phyloP scores from a whole-genome alignment of 2,797 vertebrate species.

The Pelodytes ibericus region DNA sequence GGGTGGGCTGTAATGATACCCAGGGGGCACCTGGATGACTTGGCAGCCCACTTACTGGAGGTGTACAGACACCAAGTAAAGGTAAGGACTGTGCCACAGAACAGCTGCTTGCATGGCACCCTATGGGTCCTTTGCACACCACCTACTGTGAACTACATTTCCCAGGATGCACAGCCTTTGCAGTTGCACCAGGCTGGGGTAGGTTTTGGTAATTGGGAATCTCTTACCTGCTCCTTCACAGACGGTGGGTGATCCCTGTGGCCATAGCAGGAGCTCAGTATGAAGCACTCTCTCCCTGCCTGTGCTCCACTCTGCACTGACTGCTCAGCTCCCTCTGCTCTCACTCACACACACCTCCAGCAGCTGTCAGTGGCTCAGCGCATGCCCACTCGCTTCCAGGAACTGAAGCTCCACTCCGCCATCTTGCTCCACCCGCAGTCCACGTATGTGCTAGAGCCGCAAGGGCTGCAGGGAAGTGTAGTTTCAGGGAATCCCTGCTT shows the following conservation, averaged over 20 bases:
- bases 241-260: neutral
- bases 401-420: neutral
- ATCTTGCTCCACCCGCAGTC: neutral
- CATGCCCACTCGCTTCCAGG: neutral
- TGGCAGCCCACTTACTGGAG: too few relatives aligned
- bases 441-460: neutral
- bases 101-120: too few relatives aligned
- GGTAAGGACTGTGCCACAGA: too few relatives aligned
- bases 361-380: conserved; percentile 17
- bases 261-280: neutral
- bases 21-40: too few relatives aligned
- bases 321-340: neutral
- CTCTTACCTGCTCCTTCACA: neutral
- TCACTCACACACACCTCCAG: conserved; percentile 22
- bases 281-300: neutral
- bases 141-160: too few relatives aligned
- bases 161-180: too few relatives aligned
- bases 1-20: too few relatives aligned
- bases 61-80: too few relatives aligned
- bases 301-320: neutral
- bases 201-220: too few relatives aligned
- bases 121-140: too few relatives aligned
- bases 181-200: too few relatives aligned
- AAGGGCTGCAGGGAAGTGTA: conserved; percentile 14
- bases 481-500: too few relatives aligned